Evolutionary conservation across 2,113 vertebrate genomes (phyloP).

Genomic region (Thalassarche chlororhynchos): DNA sequence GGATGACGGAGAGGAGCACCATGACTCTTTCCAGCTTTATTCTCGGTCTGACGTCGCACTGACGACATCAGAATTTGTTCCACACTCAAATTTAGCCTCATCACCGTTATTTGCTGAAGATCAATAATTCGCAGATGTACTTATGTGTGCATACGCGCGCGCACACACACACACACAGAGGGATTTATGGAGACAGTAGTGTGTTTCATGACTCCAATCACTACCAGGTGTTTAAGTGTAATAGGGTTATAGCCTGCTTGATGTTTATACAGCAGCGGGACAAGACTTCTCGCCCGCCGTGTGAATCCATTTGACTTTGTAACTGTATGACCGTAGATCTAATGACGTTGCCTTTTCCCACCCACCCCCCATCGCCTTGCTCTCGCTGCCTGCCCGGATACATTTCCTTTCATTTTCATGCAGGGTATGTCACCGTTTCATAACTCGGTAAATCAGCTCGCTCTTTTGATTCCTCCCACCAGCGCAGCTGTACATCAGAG

Average conservation of each 20-base stretch:
- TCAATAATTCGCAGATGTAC: not conserved
- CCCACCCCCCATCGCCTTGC: not conserved
- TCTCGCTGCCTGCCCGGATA: not conserved
- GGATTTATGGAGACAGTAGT: not conserved
- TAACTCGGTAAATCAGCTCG: constrained; percentile 14
- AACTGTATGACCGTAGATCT: not conserved
- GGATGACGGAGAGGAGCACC: not conserved
- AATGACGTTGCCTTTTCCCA: not conserved
- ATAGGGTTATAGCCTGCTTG: not conserved
- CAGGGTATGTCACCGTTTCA: constrained; percentile 26
- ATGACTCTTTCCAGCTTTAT: not conserved
- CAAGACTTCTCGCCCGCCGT: not conserved
- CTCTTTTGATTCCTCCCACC: constrained; percentile 42
- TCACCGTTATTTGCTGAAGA: not conserved
- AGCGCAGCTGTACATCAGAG: constrained; percentile 11
- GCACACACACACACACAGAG: not conserved
- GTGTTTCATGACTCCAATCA: not conserved
- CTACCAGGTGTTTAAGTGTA: not conserved
- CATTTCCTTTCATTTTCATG: constrained; percentile 37
- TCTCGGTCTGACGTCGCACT: not conserved
- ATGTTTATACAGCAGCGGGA: not conserved
- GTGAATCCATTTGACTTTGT: not conserved
- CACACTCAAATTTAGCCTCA: not conserved
- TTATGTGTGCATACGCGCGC: fast-evolving
- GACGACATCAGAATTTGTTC: not conserved